These are phyloP conservation scores for Margarornis squamiger DNA, from an alignment of 2,797 vertebrate genomes.

Conservation along the genomic window DNA sequence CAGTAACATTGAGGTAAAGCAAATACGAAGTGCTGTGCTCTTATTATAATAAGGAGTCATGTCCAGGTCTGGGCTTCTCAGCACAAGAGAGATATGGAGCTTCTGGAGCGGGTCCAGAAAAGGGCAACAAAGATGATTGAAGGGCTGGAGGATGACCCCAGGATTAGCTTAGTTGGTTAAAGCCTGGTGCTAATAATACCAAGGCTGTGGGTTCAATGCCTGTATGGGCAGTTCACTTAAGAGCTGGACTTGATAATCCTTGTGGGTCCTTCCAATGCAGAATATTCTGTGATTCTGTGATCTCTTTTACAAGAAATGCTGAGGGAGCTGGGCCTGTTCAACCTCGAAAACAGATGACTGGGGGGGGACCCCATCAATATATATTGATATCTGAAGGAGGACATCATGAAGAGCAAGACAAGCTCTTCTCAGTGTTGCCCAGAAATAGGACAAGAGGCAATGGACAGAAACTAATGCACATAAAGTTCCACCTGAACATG, in stretches of 20 bases:
- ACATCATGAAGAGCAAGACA: neutral
- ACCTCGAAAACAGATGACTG: fast-evolving
- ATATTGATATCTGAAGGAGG: neutral
- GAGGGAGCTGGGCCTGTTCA: neutral
- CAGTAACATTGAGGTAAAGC: neutral
- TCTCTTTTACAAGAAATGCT: too few relatives aligned
- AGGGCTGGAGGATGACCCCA: neutral
- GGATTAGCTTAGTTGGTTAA: neutral
- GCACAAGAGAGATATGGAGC: neutral
- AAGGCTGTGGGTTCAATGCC: neutral
- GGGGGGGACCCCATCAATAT: too few relatives aligned
- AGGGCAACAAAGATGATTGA: neutral
- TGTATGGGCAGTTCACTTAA: neutral
- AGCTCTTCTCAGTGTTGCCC: fast-evolving
- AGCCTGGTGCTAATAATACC: neutral
- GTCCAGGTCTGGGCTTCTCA: neutral
- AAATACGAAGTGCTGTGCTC: neutral
- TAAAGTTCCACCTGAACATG: neutral
- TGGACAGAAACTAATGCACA: neutral
- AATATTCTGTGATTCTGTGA: neutral
- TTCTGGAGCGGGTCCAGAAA: neutral
- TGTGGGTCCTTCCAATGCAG: neutral
- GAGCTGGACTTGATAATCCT: neutral
- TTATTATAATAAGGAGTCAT: neutral
- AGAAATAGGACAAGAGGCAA: neutral